Evolutionary conservation across 2,888 invertebrate genomes (phyloP).

Genomic region (Choreutis nemorana): DNA sequence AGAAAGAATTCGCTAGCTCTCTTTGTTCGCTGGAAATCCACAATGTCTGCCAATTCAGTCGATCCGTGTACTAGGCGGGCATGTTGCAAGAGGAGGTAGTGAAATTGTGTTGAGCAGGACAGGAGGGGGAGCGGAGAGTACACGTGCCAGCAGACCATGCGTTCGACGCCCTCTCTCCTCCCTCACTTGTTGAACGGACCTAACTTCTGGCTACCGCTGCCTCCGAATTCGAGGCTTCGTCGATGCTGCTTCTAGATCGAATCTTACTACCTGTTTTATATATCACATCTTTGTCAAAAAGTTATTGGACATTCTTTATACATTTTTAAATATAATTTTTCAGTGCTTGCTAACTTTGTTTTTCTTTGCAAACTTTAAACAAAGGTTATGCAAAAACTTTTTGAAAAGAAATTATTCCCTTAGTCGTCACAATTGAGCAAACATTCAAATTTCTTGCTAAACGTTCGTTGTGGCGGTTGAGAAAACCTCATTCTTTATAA

Average conservation of each 20-base stretch:
- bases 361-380: no score
- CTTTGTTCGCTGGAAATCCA: slow-evolving; percentile 20
- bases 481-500: no score
- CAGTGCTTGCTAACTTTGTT: no score
- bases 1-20: slow-evolving; percentile 6
- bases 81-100: slow-evolving; percentile 30
- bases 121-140: slow-evolving; percentile 18
- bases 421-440: no score
- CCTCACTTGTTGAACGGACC: slow-evolving; percentile 51
- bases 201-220: slow-evolving; percentile 10
- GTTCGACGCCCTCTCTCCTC: slow-evolving; percentile 32
- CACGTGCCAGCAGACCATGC: slow-evolving; percentile 49
- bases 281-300: slow-evolving; percentile 26
- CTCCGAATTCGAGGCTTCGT: slow-evolving; percentile 24
- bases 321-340: slow-evolving; percentile 6
- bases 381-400: no score
- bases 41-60: slow-evolving; percentile 59
- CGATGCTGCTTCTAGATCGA: slow-evolving; percentile 12
- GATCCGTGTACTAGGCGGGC: slow-evolving; percentile 40
- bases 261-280: slow-evolving; percentile 17
- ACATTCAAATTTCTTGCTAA: no score
- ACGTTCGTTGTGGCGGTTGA: no score
- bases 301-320: slow-evolving; percentile 9
- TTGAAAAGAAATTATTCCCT: no score
- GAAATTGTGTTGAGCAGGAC: slow-evolving; percentile 22